phyloP scores from a whole-genome alignment of 2,113 vertebrate genomes.

The Anguilla rostrata region DNA sequence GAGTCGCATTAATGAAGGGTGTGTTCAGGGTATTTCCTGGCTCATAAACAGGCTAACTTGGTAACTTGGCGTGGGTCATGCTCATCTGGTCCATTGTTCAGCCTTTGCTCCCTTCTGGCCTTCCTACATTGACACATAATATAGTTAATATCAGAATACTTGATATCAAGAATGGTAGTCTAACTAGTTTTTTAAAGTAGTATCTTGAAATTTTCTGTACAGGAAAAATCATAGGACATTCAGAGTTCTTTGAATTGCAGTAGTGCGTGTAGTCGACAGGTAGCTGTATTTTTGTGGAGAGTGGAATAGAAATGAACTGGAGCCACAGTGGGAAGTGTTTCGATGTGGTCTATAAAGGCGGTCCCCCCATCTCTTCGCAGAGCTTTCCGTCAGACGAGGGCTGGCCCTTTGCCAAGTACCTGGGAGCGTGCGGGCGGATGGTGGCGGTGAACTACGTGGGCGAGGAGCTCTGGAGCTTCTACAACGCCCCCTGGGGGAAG shows the following conservation, averaged over 20 bases:
- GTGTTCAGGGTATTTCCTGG: neutral
- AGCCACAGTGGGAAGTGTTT: neutral
- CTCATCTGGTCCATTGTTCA: too few species aligned
- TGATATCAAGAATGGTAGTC: too few species aligned
- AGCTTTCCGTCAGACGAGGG: slow-evolving; percentile 98
- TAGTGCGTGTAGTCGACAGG: neutral
- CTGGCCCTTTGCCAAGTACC: slow-evolving; percentile 97
- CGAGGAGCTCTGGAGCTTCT: slow-evolving; percentile 97
- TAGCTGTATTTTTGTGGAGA: neutral
- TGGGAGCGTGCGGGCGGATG: slow-evolving; percentile 95
- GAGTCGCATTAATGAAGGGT: slow-evolving; percentile 27
- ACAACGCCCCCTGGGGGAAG: slow-evolving; percentile 93
- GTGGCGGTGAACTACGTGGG: slow-evolving; percentile 97
- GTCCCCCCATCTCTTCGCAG: slow-evolving; percentile 58
- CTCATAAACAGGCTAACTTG: too few species aligned
- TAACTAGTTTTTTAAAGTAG: too few species aligned
- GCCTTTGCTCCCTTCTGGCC: too few species aligned
- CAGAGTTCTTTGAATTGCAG: neutral
- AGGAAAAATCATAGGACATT: neutral
- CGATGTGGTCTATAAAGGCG: neutral
- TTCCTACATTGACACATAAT: too few species aligned
- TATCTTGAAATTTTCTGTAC: too few species aligned
- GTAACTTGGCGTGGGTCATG: too few species aligned
- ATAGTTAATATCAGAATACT: too few species aligned
- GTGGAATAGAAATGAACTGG: too few species aligned